phyloP scores from a whole-genome alignment of 2,797 vertebrate genomes.

The Xenopus petersii region DNA sequence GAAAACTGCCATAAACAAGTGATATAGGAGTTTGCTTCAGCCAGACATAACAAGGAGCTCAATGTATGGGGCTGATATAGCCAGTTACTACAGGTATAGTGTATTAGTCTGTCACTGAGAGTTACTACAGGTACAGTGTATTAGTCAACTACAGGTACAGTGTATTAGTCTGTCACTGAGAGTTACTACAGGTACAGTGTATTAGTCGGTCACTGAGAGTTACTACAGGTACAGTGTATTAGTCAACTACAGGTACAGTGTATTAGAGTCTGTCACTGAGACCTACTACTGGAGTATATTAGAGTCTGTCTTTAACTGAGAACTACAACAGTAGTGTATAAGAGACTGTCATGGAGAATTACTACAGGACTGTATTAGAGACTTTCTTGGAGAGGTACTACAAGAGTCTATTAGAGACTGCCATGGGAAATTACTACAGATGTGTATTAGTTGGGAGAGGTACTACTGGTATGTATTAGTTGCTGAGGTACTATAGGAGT shows the following conservation, averaged over 20 bases:
- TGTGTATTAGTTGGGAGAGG: neutral
- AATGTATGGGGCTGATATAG: too few species aligned
- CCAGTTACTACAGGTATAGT: too few species aligned
- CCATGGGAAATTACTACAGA: neutral
- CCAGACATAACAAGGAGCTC: too few species aligned
- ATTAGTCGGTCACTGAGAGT: neutral
- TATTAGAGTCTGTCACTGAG: neutral
- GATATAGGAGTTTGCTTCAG: too few species aligned
- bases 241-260: neutral
- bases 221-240: neutral
- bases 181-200: too few species aligned
- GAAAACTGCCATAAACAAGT: too few species aligned
- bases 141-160: too few species aligned
- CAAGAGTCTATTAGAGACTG: neutral
- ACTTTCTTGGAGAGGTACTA: neutral
- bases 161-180: too few species aligned
- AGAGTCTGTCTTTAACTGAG: neutral
- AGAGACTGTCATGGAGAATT: neutral
- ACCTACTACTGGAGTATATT: neutral
- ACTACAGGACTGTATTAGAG: neutral
- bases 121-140: too few species aligned
- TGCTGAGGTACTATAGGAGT: neutral
- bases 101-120: too few species aligned
- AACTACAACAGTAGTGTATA: neutral
- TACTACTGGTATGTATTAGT: too few species aligned